A percentile compares a stretch with the other conserved stretches of the same genome.
Conservation (phyloP, 2,888 invertebrate genomes). For the Leptinotarsa haldemani region DNA sequence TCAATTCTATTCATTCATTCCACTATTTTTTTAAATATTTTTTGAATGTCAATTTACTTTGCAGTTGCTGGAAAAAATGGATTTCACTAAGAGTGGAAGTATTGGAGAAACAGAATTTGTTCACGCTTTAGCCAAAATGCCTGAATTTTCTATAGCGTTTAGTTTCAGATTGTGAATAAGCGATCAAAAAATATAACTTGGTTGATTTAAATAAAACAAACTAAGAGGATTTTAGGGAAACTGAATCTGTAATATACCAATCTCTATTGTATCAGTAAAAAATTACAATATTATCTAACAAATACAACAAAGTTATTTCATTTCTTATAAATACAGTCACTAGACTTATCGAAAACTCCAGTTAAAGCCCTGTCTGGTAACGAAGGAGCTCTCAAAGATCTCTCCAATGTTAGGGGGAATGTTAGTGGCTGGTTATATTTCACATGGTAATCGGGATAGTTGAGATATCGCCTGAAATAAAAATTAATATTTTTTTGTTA, state of each 20-base stretch:
- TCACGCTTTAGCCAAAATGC: slow-evolving; percentile 72
- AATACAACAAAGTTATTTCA: background rate
- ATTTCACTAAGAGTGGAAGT: slow-evolving; percentile 70
- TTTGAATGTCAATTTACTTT: slow-evolving; percentile 36
- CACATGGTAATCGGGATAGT: slow-evolving; percentile 70
- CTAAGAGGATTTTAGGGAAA: too few species aligned
- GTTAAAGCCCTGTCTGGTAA: slow-evolving; percentile 71
- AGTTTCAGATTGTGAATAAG: slow-evolving; percentile 68
- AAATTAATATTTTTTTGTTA: background rate
- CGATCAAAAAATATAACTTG: too few species aligned
- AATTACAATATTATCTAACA: background rate
- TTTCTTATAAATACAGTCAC: slow-evolving; percentile 68
- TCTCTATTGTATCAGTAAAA: too few species aligned
- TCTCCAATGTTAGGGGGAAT: slow-evolving; percentile 68
- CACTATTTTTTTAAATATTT: too few species aligned
- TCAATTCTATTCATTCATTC: too few species aligned
- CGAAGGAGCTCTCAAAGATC: slow-evolving; percentile 68
- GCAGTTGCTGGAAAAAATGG: slow-evolving; percentile 74
- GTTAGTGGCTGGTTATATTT: slow-evolving; percentile 72
- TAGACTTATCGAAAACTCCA: slow-evolving; percentile 69
- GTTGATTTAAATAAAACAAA: too few species aligned
- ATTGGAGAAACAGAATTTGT: slow-evolving; percentile 73
- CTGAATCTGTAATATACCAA: too few species aligned
- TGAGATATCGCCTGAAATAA: slow-evolving; percentile 67
- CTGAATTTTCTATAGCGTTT: slow-evolving; percentile 73